These are phyloP conservation scores for Dendrocincla fuliginosa DNA, from an alignment of 2,797 vertebrate genomes.

Conservation along the genomic window DNA sequence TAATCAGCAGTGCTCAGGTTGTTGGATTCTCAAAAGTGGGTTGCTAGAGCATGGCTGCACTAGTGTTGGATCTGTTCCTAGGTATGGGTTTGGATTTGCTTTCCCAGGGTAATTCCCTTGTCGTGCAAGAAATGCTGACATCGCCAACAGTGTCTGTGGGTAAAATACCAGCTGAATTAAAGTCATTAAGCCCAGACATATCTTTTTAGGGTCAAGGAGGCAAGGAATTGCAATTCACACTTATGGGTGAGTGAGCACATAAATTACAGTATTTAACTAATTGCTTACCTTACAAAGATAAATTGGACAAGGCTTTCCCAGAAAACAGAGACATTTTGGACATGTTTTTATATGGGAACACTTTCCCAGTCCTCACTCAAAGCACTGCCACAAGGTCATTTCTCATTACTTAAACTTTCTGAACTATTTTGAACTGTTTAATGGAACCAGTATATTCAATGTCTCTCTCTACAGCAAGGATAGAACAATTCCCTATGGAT, in stretches of 20 bases:
- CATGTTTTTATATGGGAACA: background rate
- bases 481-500: background rate
- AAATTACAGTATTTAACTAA: slow-evolving; percentile 51
- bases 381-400: background rate
- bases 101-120: background rate
- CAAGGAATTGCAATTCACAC: slow-evolving; percentile 16
- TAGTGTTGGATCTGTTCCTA: background rate
- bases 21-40: background rate
- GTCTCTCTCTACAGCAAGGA: background rate
- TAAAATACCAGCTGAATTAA: slow-evolving; percentile 39
- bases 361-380: background rate
- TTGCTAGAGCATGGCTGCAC: background rate
- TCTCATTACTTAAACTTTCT: slow-evolving; percentile 28
- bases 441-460: background rate
- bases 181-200: slow-evolving; percentile 16
- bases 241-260: background rate
- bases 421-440: slow-evolving; percentile 3
- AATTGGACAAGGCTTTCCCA: slow-evolving; percentile 32
- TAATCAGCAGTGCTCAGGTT: background rate
- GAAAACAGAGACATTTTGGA: slow-evolving; percentile 13
- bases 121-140: background rate
- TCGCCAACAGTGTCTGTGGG: background rate
- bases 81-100: background rate
- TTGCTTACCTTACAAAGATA: slow-evolving; percentile 18
- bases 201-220: slow-evolving; percentile 14